phyloP scores from a whole-genome alignment of 53 echinoderm and acorn worm species.

The Henricia sp. region DNA sequence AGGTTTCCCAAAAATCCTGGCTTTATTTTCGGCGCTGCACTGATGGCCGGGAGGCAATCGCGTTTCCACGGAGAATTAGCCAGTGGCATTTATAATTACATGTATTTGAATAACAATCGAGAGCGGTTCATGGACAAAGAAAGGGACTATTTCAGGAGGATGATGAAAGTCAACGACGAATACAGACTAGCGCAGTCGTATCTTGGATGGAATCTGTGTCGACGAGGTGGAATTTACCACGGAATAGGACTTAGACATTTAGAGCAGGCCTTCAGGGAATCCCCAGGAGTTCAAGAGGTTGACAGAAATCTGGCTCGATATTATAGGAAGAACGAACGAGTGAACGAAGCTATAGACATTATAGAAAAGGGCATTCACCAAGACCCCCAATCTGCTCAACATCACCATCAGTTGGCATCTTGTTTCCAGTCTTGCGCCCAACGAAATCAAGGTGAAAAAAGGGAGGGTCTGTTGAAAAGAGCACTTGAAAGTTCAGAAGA shows the following conservation, averaged over 20 bases:
- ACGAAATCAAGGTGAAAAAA: neutral
- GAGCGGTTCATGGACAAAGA: slow-evolving; percentile 12
- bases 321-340: neutral
- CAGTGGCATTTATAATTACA: neutral
- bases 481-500: neutral
- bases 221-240: neutral
- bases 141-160: neutral
- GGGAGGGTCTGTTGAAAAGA: no score
- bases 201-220: slow-evolving; percentile 24
- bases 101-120: neutral
- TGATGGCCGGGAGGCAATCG: slow-evolving; percentile 1
- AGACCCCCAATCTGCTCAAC: neutral
- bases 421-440: neutral
- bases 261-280: neutral
- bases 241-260: neutral
- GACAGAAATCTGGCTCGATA: slow-evolving; percentile 1
- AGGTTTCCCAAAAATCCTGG: neutral
- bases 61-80: neutral
- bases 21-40: slow-evolving; percentile 16
- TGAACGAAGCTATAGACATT: neutral
- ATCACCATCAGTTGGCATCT: slow-evolving; percentile 9
- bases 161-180: neutral
- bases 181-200: slow-evolving; percentile 2
- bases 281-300: neutral
- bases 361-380: neutral